Evolutionary conservation across 2,888 invertebrate species (phyloP).

Genomic region (Coecobrya sp.): DNA sequence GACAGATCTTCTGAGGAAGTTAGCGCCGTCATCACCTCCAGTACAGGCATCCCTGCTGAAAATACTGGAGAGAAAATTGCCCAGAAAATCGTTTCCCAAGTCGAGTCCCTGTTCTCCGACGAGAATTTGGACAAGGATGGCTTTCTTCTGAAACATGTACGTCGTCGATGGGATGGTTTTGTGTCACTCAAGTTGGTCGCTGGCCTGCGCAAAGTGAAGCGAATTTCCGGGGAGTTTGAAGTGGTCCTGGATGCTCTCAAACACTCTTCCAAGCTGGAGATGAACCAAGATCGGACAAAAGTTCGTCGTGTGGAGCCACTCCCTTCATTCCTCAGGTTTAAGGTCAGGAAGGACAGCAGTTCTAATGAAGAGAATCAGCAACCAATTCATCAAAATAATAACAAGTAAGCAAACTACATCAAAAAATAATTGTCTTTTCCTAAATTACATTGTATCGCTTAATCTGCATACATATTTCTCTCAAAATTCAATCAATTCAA

Average conservation of each 20-base stretch:
- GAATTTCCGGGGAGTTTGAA: slow-evolving; percentile 97
- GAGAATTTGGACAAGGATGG: slow-evolving; percentile 98
- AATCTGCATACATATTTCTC: slow-evolving; percentile 1
- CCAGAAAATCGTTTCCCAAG: slow-evolving; percentile 94
- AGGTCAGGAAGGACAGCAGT: slow-evolving; percentile 75
- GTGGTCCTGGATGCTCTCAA: slow-evolving; percentile 95
- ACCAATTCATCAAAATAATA: slow-evolving; percentile 68
- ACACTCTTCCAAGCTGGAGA: slow-evolving; percentile 93
- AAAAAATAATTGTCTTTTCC: not conserved
- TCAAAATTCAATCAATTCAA: not conserved
- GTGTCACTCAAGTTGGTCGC: slow-evolving; percentile 98
- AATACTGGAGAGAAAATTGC: slow-evolving; percentile 89
- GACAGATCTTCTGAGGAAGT: slow-evolving; percentile 62
- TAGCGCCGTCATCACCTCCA: not conserved
- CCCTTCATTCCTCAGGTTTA: slow-evolving; percentile 96
- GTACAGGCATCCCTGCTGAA: not conserved
- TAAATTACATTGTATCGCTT: not conserved
- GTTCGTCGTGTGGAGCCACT: slow-evolving; percentile 94
- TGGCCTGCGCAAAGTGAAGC: slow-evolving; percentile 98
- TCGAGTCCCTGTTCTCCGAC: slow-evolving; percentile 98
- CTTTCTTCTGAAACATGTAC: slow-evolving; percentile 97
- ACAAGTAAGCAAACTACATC: slow-evolving; percentile 63
- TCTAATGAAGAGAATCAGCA: slow-evolving; percentile 74
- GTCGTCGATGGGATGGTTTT: slow-evolving; percentile 98
- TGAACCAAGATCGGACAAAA: slow-evolving; percentile 97